phyloP scores from a whole-genome alignment of 2,797 vertebrate genomes.

The Chaetodon trifasciatus region DNA sequence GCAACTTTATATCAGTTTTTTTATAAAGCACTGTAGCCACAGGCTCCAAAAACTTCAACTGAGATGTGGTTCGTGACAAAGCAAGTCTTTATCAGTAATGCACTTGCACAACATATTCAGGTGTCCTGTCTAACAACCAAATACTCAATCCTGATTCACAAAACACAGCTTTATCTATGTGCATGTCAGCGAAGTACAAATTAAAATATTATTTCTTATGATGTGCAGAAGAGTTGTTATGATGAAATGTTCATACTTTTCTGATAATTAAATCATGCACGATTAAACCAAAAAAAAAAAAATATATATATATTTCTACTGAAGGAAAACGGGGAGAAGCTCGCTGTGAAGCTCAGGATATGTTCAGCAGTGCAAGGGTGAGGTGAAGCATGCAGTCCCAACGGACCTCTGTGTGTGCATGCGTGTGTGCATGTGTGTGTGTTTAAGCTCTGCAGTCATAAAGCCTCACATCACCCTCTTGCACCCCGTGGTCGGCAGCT shows the following conservation, averaged over 20 bases:
- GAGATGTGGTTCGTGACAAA: constrained; percentile 75
- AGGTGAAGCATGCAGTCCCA: constrained; percentile 83
- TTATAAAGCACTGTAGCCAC: constrained; percentile 69
- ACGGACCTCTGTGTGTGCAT: constrained; percentile 55
- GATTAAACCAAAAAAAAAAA: constrained; percentile 14
- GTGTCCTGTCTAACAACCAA: constrained; percentile 52
- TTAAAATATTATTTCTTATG: constrained; percentile 46
- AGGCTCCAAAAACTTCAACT: constrained; percentile 73
- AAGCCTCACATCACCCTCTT: constrained; percentile 86
- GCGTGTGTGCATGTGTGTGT: constrained; percentile 32
- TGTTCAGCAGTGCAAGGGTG: constrained; percentile 74
- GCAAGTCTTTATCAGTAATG: constrained; percentile 67
- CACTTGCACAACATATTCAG: constrained; percentile 70
- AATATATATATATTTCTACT: constrained; percentile 56
- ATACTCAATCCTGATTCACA: constrained; percentile 44
- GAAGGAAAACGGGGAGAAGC: constrained; percentile 59
- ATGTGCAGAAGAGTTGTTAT: constrained; percentile 30
- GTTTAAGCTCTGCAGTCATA: constrained; percentile 81
- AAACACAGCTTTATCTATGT: constrained; percentile 48
- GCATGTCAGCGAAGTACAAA: constrained; percentile 35
- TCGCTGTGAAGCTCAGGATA: constrained; percentile 67
- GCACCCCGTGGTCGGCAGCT: constrained; percentile 85
- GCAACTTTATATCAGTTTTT: constrained; percentile 78
- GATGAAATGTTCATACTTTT: constrained; percentile 9
- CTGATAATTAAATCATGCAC: constrained; percentile 17